Evolutionary conservation across 2,888 invertebrate species (phyloP).

Genomic region (Amblyjoppa fuscipennis): DNA sequence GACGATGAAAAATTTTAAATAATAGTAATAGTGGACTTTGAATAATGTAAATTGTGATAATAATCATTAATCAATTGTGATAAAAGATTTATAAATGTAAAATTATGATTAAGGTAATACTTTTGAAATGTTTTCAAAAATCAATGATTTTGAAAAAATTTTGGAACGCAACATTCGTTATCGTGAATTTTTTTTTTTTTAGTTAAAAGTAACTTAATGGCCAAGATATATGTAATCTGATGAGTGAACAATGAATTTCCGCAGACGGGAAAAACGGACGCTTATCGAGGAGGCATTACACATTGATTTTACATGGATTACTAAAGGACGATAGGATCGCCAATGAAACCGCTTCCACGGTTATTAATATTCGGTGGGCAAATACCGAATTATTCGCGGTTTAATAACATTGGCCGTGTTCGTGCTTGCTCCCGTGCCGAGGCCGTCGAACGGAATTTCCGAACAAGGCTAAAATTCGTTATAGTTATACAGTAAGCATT

Average conservation of each 20-base stretch:
- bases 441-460: not conserved
- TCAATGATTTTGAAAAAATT: no score
- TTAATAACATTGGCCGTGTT: not conserved
- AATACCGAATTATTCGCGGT: conserved; percentile 1
- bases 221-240: not conserved
- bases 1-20: no score
- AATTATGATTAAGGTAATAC: no score
- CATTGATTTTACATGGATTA: not conserved
- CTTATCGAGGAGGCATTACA: not conserved
- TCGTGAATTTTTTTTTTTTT: no score
- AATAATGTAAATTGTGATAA: no score
- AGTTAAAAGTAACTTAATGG: not conserved
- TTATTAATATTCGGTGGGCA: not conserved
- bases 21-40: no score
- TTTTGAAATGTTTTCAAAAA: no score
- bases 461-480: conserved; percentile 14
- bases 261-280: not conserved
- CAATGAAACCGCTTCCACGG: not conserved
- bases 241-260: not conserved
- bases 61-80: no score
- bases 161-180: no score
- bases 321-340: not conserved
- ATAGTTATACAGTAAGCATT: not conserved
- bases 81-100: no score
- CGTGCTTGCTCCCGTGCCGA: not conserved